Evolutionary conservation across 1,140 invertebrate genomes (phyloP).

Genomic region (Drosophila melanica): DNA sequence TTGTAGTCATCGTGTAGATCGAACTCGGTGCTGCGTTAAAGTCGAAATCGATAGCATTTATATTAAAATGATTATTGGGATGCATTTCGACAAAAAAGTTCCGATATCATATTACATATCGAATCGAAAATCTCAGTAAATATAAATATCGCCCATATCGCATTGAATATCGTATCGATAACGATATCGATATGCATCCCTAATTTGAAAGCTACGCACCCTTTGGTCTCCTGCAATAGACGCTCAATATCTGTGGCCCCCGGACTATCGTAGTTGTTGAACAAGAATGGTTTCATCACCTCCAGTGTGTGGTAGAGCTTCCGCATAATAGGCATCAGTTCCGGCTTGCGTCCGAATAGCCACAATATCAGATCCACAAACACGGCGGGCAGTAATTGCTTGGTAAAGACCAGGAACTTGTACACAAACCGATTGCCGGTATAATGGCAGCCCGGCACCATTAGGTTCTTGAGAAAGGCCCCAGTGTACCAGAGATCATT

Average conservation of each 20-base stretch:
- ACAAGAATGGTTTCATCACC: conserved; percentile 78
- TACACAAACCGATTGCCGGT: conserved; percentile 62
- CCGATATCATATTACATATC: not conserved
- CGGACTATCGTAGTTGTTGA: conserved; percentile 68
- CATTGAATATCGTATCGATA: too few species aligned
- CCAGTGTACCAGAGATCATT: conserved; percentile 37
- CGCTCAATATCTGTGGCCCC: conserved; percentile 43
- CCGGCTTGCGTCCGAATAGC: conserved; percentile 47
- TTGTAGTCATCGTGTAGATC: conserved; percentile 24
- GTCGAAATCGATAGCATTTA: too few species aligned
- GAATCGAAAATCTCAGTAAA: too few species aligned
- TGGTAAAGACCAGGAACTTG: conserved; percentile 60
- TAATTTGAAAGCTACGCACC: conserved; percentile 18
- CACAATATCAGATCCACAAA: conserved; percentile 50
- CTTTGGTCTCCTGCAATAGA: conserved; percentile 9
- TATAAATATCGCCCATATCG: too few species aligned
- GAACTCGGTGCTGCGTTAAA: conserved; percentile 47
- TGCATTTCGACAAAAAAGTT: not conserved
- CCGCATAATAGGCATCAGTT: conserved; percentile 56
- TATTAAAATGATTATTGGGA: too few species aligned
- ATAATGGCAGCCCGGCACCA: conserved; percentile 56
- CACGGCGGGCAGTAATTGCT: conserved; percentile 66
- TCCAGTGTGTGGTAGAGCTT: conserved; percentile 67
- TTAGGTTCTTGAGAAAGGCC: conserved; percentile 62
- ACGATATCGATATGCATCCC: too few species aligned